These are phyloP conservation scores for Stictonetta naevosa DNA, from an alignment of 2,113 vertebrate genomes.

Conservation along the genomic window DNA sequence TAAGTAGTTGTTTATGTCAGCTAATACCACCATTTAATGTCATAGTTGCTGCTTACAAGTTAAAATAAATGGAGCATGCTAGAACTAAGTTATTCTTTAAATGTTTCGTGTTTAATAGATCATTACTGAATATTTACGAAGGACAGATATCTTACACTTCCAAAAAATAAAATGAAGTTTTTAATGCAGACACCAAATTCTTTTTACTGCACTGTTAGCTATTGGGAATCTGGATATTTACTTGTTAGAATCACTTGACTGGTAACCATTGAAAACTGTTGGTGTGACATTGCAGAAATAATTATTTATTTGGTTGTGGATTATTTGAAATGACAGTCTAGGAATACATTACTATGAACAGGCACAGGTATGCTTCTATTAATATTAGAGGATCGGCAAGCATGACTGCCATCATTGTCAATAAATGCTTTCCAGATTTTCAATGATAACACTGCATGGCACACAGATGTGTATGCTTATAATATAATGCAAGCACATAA, in stretches of 20 bases:
- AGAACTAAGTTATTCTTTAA: neutral
- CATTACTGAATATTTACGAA: neutral
- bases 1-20: neutral
- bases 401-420: accelerated
- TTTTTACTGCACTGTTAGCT: neutral
- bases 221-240: neutral
- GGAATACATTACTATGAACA: neutral
- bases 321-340: neutral
- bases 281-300: neutral
- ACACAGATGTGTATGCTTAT: neutral
- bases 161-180: neutral
- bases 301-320: neutral
- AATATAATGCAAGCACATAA: neutral
- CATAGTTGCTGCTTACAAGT: neutral
- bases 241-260: neutral
- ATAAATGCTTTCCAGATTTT: neutral
- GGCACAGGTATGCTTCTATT: neutral
- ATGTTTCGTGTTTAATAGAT: neutral
- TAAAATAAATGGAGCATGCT: neutral
- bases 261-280: neutral
- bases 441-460: neutral
- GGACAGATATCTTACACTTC: neutral
- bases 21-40: neutral
- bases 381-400: neutral
- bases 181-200: neutral